Percentiles rank a stretch among this genome's conserved stretches.
Conservation (phyloP, 2,113 vertebrate genomes). For the Anguilla japonica region DNA sequence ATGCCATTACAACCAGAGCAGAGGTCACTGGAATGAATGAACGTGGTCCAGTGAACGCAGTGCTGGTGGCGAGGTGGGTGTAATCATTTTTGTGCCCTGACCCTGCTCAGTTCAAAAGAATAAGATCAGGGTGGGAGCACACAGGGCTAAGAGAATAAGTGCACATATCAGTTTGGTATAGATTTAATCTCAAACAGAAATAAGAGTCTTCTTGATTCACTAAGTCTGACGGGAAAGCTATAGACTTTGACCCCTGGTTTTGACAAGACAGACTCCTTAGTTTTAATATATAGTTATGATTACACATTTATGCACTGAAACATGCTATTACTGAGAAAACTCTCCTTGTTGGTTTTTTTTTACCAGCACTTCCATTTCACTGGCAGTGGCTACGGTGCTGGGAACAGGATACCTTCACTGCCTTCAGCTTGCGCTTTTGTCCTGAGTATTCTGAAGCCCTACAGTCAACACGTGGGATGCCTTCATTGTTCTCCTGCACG, state of each 20-base stretch:
- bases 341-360: background rate
- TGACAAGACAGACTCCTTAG: background rate
- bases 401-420: slow-evolving; percentile 11
- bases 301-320: background rate
- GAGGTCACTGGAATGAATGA: too few species aligned
- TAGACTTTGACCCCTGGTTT: background rate
- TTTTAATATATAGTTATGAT: background rate
- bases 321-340: background rate
- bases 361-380: background rate
- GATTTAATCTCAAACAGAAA: too few species aligned
- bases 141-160: background rate
- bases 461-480: slow-evolving; percentile 31
- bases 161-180: too few species aligned
- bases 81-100: background rate
- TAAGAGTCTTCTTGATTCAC: background rate
- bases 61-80: background rate
- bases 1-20: background rate
- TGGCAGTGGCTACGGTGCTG: slow-evolving; percentile 14
- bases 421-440: background rate
- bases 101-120: background rate
- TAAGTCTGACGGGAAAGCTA: background rate
- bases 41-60: background rate
- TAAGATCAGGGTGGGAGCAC: background rate
- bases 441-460: slow-evolving; percentile 14
- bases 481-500: slow-evolving; percentile 15